A percentile compares a stretch with the other conserved stretches of the same genome.
Evolutionary conservation across 23 tunicate genomes (phyloP).

Genomic region (Halocynthia roretzi): DNA sequence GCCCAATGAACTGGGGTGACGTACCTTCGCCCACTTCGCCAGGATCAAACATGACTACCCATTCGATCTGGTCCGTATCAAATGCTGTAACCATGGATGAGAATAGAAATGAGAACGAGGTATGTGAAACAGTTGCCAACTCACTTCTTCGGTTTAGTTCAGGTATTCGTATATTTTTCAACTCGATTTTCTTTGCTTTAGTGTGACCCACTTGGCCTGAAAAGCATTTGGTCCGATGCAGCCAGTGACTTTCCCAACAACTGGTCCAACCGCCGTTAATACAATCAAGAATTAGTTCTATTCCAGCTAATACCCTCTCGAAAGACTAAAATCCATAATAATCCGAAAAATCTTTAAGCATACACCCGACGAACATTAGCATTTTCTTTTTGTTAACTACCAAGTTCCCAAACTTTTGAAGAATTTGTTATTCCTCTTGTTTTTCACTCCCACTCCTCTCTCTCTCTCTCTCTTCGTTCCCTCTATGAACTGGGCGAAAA

Average conservation of each 20-base stretch:
- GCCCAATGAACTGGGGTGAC: conserved; percentile 7
- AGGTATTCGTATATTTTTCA: not conserved
- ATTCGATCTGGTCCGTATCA: conserved; percentile 80
- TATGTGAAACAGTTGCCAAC: conserved; percentile 2
- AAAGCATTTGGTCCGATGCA: conserved; percentile 50
- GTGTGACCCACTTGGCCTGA: conserved; percentile 66
- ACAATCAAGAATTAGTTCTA: not conserved
- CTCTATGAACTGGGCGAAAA: no score
- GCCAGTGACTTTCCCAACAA: not conserved
- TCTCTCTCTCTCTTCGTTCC: no score
- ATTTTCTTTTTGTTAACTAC: no score
- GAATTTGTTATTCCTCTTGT: no score
- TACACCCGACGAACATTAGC: no score
- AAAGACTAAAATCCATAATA: no score
- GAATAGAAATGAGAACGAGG: conserved; percentile 63
- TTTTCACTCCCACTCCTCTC: no score
- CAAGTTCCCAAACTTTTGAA: no score
- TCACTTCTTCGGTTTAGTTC: not conserved
- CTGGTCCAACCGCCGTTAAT: conserved; percentile 16
- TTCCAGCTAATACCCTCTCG: not conserved
- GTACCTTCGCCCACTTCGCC: not conserved
- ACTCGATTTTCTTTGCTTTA: conserved; percentile 19
- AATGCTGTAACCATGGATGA: conserved; percentile 90
- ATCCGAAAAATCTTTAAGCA: no score
- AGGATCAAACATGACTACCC: conserved; percentile 35